Percentiles rank a stretch among this genome's conserved stretches.
Conservation (phyloP, 2,888 invertebrate genomes). For the Pristionchus arcanus region DNA sequence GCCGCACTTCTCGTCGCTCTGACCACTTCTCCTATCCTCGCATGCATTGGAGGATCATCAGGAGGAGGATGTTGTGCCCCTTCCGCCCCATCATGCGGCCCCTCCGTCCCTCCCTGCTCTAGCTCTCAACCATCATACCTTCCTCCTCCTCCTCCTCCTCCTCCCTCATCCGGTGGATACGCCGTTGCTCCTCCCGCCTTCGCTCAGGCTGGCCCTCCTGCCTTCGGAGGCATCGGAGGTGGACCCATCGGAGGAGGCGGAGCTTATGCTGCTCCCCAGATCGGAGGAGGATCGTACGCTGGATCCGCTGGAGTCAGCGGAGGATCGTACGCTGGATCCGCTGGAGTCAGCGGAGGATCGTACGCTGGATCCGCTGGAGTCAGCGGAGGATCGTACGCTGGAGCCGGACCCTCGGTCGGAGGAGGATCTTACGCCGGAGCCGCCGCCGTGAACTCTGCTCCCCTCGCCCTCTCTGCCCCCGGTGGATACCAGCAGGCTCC, state of each 20-base stretch:
- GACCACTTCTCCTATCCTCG: constrained; percentile 58
- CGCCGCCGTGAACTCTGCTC: constrained; percentile 31
- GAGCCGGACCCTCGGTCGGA: not conserved
- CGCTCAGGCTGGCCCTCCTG: not conserved
- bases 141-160: constrained; percentile 6
- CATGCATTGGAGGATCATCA: constrained; percentile 56
- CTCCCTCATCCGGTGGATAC: constrained; percentile 36
- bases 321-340: not conserved
- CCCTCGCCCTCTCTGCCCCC: constrained; percentile 49
- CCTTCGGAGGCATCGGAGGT: constrained; percentile 33
- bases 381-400: constrained; percentile 18
- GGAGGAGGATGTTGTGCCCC: constrained; percentile 41
- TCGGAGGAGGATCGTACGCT: constrained; percentile 31
- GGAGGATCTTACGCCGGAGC: constrained; percentile 5
- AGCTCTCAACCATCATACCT: not conserved
- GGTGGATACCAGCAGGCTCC: not conserved
- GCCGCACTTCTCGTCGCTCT: constrained; percentile 58
- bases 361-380: not conserved
- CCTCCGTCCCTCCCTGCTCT: constrained; percentile 52
- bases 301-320: not conserved
- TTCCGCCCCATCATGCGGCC: not conserved
- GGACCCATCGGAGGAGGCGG: constrained; percentile 46
- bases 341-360: constrained; percentile 11
- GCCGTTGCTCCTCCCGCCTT: constrained; percentile 21
- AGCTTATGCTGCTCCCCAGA: constrained; percentile 15